Evolutionary conservation across 2,113 vertebrate genomes (phyloP).

Genomic region (Climacteris rufus): DNA sequence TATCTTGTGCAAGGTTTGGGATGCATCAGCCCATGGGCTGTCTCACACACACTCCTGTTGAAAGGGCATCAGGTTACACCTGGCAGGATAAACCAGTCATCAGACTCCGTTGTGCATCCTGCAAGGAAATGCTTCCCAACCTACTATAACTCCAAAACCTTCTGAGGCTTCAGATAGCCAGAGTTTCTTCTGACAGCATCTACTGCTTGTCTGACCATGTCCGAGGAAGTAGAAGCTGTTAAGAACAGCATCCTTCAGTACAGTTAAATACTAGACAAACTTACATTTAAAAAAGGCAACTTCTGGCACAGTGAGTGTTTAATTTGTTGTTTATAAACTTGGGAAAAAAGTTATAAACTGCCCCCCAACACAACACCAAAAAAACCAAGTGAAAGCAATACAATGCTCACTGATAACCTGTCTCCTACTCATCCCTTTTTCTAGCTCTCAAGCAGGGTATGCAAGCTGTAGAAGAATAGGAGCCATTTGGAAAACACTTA

Average conservation of each 20-base stretch:
- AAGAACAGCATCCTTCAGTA: neutral
- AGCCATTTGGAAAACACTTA: neutral
- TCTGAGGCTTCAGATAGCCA: neutral
- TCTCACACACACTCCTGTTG: neutral
- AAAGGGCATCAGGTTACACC: neutral
- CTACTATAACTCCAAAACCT: neutral
- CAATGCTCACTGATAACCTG: neutral
- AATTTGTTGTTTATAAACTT: neutral
- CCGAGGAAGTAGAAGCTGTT: neutral
- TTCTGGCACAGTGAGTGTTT: neutral
- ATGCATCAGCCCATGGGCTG: neutral
- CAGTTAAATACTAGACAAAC: neutral
- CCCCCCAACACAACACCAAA: neutral
- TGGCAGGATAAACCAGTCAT: neutral
- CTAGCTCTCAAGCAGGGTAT: neutral
- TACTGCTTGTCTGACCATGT: neutral
- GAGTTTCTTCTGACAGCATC: neutral
- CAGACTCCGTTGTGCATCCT: neutral
- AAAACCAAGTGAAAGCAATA: neutral
- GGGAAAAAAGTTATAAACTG: neutral
- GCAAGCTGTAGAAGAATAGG: neutral
- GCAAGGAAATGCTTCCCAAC: neutral
- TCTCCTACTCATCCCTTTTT: neutral
- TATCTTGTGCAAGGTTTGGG: neutral
- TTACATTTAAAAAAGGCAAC: accelerated